phyloP scores from a whole-genome alignment of 2,797 vertebrate species.

The Sternarchorhynchus goeldii region DNA sequence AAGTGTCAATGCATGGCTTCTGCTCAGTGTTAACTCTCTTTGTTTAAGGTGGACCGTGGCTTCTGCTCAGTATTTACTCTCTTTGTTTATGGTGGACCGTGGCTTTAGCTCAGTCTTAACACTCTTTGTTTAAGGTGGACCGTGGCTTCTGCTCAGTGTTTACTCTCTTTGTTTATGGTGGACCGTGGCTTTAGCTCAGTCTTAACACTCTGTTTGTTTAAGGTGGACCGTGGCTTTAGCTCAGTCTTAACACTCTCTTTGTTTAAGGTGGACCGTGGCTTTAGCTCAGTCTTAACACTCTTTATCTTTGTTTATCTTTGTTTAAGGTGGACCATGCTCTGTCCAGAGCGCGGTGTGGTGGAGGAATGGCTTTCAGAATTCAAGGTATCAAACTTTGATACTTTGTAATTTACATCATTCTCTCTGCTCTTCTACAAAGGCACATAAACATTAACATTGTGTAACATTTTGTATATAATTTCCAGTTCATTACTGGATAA shows the following conservation, averaged over 20 bases:
- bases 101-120: slow-evolving; percentile 51
- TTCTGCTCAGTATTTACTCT: slow-evolving; percentile 1
- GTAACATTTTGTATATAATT: not conserved
- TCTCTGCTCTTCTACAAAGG: not conserved
- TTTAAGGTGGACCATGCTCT: slow-evolving; percentile 88
- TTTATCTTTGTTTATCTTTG: no score
- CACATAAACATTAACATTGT: not conserved
- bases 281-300: slow-evolving; percentile 2
- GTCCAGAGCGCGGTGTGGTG: slow-evolving; percentile 91
- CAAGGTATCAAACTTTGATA: slow-evolving; percentile 79
- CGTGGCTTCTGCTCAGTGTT: slow-evolving; percentile 71
- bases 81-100: slow-evolving; percentile 79
- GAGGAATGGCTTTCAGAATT: slow-evolving; percentile 99
- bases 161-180: no score
- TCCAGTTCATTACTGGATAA: no score
- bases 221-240: no score
- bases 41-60: no score
- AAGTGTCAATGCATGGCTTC: no score
- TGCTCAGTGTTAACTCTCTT: no score
- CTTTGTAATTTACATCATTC: not conserved
- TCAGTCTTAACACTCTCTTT: slow-evolving; percentile 42
- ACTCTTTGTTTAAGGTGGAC: slow-evolving; percentile 69
- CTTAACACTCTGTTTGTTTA: slow-evolving; percentile 41
- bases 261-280: slow-evolving; percentile 82
- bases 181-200: no score